Conservation (phyloP, 1,140 invertebrate genomes). For the Bombus fervidus region DNA sequence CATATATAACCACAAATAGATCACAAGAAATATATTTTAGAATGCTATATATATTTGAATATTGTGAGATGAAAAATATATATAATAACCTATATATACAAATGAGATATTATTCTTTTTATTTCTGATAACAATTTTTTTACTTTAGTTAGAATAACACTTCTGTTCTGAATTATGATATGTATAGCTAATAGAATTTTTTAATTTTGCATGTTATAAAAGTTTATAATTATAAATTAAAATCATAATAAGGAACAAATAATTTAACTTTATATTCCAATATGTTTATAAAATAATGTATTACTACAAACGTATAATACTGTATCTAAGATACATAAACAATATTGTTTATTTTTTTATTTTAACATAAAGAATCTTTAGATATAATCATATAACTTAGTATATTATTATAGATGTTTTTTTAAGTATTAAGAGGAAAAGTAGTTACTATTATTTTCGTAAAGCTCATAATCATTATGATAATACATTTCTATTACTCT, state of each 20-base stretch:
- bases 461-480: conserved; percentile 37
- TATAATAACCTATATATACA: conserved; percentile 35
- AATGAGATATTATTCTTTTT: not conserved
- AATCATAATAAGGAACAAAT: not conserved
- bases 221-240: not conserved
- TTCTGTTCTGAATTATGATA: no score
- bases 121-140: not conserved
- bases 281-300: not conserved
- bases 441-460: not conserved
- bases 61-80: conserved; percentile 9
- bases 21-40: conserved; percentile 17
- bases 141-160: not conserved
- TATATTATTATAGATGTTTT: not conserved
- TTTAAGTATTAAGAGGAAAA: not conserved
- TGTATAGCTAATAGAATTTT: no score
- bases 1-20: conserved; percentile 12
- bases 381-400: not conserved
- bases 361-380: not conserved
- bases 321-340: conserved; percentile 6
- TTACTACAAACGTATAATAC: not conserved
- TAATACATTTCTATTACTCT: not conserved
- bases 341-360: not conserved
- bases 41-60: conserved; percentile 3
- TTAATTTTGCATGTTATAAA: no score
- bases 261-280: not conserved